Conservation (phyloP, 2,797 vertebrate genomes). For the Percopsis omiscomaycus region DNA sequence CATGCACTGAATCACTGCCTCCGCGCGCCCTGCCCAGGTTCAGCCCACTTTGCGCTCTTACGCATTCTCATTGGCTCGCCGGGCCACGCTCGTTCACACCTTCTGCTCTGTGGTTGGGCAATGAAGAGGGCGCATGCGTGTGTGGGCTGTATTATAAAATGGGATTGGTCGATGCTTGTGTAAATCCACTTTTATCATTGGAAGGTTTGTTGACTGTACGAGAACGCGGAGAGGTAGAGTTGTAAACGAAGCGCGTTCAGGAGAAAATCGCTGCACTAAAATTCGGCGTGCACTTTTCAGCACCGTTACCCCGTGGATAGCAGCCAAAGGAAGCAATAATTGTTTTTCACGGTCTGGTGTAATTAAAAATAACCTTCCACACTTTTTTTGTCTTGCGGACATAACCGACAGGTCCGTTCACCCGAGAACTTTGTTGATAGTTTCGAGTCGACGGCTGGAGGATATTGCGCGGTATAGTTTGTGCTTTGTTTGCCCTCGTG, state of each 20-base stretch:
- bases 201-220: conserved; percentile 42
- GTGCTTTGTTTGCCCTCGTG: conserved; percentile 70
- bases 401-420: conserved; percentile 29
- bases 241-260: conserved; percentile 77
- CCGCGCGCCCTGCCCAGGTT: conserved; percentile 39
- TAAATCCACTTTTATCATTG: conserved; percentile 45
- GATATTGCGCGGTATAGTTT: conserved; percentile 30
- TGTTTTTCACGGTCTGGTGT: conserved; percentile 16
- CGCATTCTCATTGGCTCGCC: conserved; percentile 55
- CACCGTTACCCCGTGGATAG: conserved; percentile 77
- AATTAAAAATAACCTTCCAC: conserved; percentile 29
- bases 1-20: conserved; percentile 58
- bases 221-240: conserved; percentile 66
- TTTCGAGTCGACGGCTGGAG: conserved; percentile 28
- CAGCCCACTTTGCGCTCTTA: conserved; percentile 1
- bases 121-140: background rate
- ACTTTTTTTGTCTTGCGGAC: conserved; percentile 45
- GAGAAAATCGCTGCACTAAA: conserved; percentile 48
- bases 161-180: conserved; percentile 58
- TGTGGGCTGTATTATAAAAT: background rate
- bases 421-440: conserved; percentile 39
- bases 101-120: conserved; percentile 49
- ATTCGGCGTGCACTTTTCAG: conserved; percentile 75
- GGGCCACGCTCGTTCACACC: conserved; percentile 47
- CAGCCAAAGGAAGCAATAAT: conserved; percentile 50